Percentiles rank a stretch among this genome's conserved stretches.
These are phyloP conservation scores for Gavialis gangeticus DNA, from an alignment of 2,113 vertebrate genomes.

Conservation along the genomic window DNA sequence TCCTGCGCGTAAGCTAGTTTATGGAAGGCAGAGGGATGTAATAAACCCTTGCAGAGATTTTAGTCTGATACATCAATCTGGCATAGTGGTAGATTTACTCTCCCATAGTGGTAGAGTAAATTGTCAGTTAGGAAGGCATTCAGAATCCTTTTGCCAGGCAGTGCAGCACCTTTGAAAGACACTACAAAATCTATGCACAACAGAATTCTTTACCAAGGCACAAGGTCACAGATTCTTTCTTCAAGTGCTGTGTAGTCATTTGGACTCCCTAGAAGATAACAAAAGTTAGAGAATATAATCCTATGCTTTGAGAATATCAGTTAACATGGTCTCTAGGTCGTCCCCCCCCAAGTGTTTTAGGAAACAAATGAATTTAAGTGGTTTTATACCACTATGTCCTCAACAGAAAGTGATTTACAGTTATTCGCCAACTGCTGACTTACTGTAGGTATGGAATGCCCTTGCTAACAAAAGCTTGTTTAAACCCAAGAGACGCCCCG, in stretches of 20 bases:
- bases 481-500: background rate
- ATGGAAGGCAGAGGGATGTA: background rate
- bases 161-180: background rate
- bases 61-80: background rate
- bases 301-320: background rate
- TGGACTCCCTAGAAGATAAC: background rate
- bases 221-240: background rate
- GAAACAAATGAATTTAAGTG: too few relatives aligned
- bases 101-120: background rate
- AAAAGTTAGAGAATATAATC: background rate
- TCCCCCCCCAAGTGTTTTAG: too few relatives aligned
- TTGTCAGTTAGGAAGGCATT: background rate
- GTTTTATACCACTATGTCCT: background rate
- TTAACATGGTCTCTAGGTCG: background rate
- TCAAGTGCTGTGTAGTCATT: fast-evolving
- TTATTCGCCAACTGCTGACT: background rate
- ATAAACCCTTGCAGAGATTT: background rate
- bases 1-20: background rate
- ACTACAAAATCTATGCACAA: background rate
- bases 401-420: background rate
- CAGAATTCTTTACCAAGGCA: conserved; percentile 11
- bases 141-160: background rate
- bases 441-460: background rate
- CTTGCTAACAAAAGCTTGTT: background rate
- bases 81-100: too few relatives aligned